Evolutionary conservation across 2,113 vertebrate genomes (phyloP).

Genomic region (Saccopteryx leptura): DNA sequence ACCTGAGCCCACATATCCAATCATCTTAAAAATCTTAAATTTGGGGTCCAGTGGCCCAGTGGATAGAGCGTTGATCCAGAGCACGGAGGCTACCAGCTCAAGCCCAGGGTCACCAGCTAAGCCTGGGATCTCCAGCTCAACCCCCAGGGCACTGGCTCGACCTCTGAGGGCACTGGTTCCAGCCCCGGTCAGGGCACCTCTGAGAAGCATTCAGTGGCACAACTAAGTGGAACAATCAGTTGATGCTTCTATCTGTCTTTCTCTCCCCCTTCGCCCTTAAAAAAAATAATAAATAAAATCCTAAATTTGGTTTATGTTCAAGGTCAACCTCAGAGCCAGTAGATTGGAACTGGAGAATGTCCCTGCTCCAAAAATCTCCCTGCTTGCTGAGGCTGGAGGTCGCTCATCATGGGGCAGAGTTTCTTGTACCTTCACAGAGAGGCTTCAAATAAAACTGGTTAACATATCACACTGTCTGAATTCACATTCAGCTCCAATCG

Average conservation of each 20-base stretch:
- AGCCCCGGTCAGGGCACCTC: too few relatives aligned
- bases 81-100: too few relatives aligned
- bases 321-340: background rate
- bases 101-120: too few relatives aligned
- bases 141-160: too few relatives aligned
- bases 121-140: too few relatives aligned
- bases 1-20: background rate
- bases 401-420: background rate
- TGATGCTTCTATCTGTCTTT: too few relatives aligned
- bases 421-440: constrained; percentile 43
- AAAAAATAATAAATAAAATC: background rate
- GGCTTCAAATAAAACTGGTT: constrained; percentile 27
- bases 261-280: too few relatives aligned
- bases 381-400: background rate
- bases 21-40: constrained; percentile 18
- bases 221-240: too few relatives aligned
- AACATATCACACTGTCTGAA: background rate
- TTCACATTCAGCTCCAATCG: constrained; percentile 15
- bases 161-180: too few relatives aligned
- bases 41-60: background rate
- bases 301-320: constrained; percentile 35
- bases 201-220: too few relatives aligned
- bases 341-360: background rate
- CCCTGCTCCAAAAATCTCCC: constrained; percentile 18
- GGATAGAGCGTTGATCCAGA: too few relatives aligned